Evolutionary conservation across 2,797 vertebrate genomes (phyloP).

Genomic region (Hirundo rustica): DNA sequence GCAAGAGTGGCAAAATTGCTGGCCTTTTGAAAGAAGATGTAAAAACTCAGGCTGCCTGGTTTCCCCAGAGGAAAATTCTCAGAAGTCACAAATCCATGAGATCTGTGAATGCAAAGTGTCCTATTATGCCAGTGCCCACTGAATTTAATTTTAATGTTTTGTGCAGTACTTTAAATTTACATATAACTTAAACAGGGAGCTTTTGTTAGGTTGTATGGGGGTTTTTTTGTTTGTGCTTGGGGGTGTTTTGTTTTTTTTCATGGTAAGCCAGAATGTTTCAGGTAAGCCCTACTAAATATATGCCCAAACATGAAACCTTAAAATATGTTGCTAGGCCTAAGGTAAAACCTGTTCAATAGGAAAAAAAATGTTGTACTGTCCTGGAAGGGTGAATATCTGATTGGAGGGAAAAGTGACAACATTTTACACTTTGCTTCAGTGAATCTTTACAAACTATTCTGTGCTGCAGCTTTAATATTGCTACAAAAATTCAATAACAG

Average conservation of each 20-base stretch:
- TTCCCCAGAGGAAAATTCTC: background rate
- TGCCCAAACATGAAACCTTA: background rate
- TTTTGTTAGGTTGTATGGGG: background rate
- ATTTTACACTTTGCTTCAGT: background rate
- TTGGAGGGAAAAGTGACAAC: background rate
- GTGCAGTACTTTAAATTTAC: background rate
- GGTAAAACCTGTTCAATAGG: background rate
- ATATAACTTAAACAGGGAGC: background rate
- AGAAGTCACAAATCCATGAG: background rate
- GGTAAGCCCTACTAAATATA: background rate
- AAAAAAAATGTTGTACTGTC: background rate
- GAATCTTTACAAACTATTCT: background rate
- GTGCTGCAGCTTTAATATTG: background rate
- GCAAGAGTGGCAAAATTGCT: background rate
- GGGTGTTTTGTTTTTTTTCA: background rate
- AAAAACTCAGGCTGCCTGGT: background rate
- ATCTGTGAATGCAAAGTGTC: background rate
- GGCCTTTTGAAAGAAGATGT: background rate
- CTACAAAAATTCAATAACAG: background rate
- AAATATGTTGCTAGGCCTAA: background rate
- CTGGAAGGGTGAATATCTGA: background rate
- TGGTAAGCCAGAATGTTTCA: background rate
- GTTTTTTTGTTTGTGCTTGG: too few relatives aligned
- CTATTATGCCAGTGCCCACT: background rate
- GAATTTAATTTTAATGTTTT: background rate